Evolutionary conservation across 2,797 vertebrate genomes (phyloP).

Genomic region (Parauchenoglanis punctatus): DNA sequence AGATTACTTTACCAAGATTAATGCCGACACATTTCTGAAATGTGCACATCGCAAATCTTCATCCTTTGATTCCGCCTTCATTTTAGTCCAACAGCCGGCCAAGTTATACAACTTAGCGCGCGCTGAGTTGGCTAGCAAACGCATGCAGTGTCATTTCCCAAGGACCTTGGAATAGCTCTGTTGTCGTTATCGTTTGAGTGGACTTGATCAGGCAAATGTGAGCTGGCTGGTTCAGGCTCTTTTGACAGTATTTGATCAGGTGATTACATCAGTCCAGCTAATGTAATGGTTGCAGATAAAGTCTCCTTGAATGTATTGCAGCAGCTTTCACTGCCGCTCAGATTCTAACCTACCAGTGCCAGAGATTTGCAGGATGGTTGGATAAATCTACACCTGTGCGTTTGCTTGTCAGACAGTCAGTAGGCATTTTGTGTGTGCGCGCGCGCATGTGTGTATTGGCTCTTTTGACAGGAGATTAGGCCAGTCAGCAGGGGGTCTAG

Average conservation of each 20-base stretch:
- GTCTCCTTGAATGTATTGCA: background rate
- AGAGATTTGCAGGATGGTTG: background rate
- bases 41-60: background rate
- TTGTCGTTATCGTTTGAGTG: background rate
- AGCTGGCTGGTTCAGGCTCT: background rate
- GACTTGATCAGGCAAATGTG: background rate
- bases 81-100: constrained; percentile 23
- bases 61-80: background rate
- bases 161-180: constrained; percentile 57
- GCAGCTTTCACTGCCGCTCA: background rate
- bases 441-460: background rate
- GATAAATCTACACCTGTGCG: background rate
- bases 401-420: background rate
- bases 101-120: constrained; percentile 63
- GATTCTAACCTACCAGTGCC: background rate
- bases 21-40: background rate
- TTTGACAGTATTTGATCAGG: too few species aligned
- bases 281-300: background rate
- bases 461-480: constrained; percentile 27
- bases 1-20: background rate
- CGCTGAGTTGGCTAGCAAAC: constrained; percentile 34
- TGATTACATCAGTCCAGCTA: background rate
- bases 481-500: constrained; percentile 14
- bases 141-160: constrained; percentile 58
- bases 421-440: background rate